Conservation (phyloP, 1,140 invertebrate species). For the Periplaneta americana region DNA sequence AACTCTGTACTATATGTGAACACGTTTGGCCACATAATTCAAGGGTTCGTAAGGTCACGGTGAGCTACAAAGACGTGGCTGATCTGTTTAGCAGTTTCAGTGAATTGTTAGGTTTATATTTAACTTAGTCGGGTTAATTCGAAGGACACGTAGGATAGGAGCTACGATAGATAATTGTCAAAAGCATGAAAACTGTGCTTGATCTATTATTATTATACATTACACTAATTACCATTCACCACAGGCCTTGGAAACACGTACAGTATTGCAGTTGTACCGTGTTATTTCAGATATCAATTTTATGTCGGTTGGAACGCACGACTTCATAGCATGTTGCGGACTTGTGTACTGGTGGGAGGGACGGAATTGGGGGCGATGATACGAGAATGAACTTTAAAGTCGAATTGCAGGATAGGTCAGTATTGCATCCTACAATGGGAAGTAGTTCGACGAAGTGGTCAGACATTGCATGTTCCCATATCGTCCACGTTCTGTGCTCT, state of each 20-base stretch:
- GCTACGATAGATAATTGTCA: no score
- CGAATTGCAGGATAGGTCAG: neutral
- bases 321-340: neutral
- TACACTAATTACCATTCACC: neutral
- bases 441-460: neutral
- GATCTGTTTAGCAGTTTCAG: no score
- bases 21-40: no score
- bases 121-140: no score
- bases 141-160: no score
- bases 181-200: neutral
- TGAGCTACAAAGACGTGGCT: no score
- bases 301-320: neutral
- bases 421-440: neutral
- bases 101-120: no score
- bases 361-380: neutral
- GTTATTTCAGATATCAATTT: neutral
- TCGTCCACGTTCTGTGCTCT: neutral
- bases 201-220: neutral
- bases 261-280: neutral
- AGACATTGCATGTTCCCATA: neutral
- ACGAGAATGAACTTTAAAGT: neutral
- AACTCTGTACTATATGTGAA: no score
- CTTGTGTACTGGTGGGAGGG: no score
- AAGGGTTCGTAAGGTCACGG: no score
- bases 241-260: neutral